Percentiles rank a stretch among this genome's conserved stretches.
Evolutionary conservation across 2,797 vertebrate species (phyloP).

Genomic region (Varecia variegata): DNA sequence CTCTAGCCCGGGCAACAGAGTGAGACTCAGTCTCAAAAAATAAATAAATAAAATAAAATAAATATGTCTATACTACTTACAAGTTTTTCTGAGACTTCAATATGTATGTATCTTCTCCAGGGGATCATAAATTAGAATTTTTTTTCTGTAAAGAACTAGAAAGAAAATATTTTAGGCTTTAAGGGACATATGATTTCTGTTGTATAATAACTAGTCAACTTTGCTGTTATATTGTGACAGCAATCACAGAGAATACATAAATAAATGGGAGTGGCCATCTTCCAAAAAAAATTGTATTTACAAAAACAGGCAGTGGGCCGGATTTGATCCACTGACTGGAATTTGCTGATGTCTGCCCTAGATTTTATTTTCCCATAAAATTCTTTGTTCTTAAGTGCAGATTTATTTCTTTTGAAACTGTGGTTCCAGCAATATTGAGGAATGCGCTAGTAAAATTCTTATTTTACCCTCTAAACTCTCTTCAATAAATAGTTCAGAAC

Average conservation of each 20-base stretch:
- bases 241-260: neutral
- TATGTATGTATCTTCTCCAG: neutral
- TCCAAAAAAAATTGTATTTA: neutral
- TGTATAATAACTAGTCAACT: neutral
- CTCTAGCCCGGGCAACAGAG: no score
- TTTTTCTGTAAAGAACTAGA: neutral
- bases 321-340: neutral
- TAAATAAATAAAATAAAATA: no score
- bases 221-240: neutral
- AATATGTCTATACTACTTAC: neutral
- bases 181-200: neutral
- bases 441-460: neutral
- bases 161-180: neutral
- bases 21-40: no score
- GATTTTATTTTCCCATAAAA: neutral
- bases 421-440: neutral
- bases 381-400: neutral
- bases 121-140: neutral
- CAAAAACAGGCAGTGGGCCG: neutral
- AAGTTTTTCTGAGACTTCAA: neutral
- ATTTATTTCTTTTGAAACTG: conserved; percentile 9
- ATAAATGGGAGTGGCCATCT: neutral
- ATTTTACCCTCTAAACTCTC: neutral
- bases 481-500: neutral
- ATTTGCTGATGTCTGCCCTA: neutral